phyloP scores from a whole-genome alignment of 2,113 vertebrate species.

The Bubalus kerabau region DNA sequence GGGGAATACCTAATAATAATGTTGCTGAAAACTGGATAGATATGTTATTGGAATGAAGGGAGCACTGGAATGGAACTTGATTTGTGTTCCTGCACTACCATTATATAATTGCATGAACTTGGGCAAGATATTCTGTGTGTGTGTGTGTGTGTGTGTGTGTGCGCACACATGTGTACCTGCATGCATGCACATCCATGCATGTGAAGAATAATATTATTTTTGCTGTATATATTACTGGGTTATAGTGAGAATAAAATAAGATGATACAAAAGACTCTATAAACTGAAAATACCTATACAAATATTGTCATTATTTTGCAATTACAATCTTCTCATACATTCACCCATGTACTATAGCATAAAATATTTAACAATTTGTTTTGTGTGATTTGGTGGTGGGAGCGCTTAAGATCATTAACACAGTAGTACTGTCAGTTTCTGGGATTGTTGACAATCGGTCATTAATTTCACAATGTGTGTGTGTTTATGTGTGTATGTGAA shows the following conservation, averaged over 20 bases:
- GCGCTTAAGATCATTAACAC: fast-evolving
- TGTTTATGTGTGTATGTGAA: neutral
- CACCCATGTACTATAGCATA: neutral
- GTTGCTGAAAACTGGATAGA: neutral
- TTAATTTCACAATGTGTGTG: neutral
- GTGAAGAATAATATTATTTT: neutral
- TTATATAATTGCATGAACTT: neutral
- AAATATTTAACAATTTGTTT: neutral
- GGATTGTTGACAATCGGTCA: neutral
- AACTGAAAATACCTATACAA: neutral
- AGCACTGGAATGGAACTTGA: neutral
- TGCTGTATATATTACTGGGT: neutral
- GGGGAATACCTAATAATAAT: neutral
- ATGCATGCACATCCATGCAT: neutral
- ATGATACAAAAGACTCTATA: neutral
- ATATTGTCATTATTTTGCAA: neutral
- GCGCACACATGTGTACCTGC: fast-evolving
- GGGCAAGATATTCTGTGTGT: neutral
- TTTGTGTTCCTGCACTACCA: neutral
- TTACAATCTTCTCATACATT: neutral
- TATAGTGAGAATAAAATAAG: neutral
- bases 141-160: neutral
- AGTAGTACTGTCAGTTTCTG: neutral
- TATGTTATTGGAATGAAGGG: neutral
- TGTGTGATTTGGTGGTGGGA: neutral